Evolutionary conservation across 2,797 vertebrate genomes (phyloP), one percentile per base, ranked within the genome.

Genomic region (Argentina silus): DNA sequence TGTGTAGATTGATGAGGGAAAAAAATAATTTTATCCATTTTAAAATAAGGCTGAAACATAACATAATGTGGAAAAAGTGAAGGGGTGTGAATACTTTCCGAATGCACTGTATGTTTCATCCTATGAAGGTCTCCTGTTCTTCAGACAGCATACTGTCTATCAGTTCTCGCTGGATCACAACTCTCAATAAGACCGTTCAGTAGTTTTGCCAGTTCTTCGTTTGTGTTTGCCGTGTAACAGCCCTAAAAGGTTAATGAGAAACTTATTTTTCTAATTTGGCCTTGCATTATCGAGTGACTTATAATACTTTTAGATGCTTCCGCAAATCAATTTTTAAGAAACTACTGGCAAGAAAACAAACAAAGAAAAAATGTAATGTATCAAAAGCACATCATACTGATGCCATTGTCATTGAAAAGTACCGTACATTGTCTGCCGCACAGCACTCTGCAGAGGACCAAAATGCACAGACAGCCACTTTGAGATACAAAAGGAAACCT

Each of bases 291-390:
- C 79, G 68, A 81, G 55, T 15, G 56, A 67, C 36, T 72, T 78
- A 73, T 79, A 78, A 81, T 75, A 67, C 70, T 73, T 79, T 57
- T 60, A 79, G 45, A 77, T 66, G 55, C 69, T 72, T 75, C 72
- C 48, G 64, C 64, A 67, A 76, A 85, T 78, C 56, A 47, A 81
- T 73, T 78, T 81, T 81, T 81, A 83, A 82, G 50, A 53, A 73
- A 77, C 76, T 75, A 78, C 78, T 77, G 78, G 68, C 77, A 81
- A 77, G 75, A 79, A 76, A 17, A 44, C 53, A 50, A 27, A 47
- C 3, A 50, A 50, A 60, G 17, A 10, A 11, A 15, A 27, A 19
- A 17, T 17, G n/a, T 69, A 73, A 70, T 62, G 59, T 61, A 70
- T 65, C 76, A 73, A 70, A 71, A 60, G 19, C 23, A 23, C 19